phyloP scores from a whole-genome alignment of 2,888 invertebrate species.

The Cactoblastis cactorum region DNA sequence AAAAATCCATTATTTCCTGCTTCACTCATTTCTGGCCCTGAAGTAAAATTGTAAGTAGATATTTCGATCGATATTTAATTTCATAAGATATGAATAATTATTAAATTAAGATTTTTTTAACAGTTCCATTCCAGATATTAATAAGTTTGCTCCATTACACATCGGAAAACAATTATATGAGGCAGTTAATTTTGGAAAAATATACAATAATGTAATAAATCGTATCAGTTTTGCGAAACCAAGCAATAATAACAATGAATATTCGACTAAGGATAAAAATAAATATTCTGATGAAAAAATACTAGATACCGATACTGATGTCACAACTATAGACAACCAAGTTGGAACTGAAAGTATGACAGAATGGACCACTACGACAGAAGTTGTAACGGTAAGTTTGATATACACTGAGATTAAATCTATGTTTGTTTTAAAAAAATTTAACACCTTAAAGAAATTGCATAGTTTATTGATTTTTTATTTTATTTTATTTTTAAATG shows the following conservation, averaged over 20 bases:
- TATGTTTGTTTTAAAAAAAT: not conserved
- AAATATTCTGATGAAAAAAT: not conserved
- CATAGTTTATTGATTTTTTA: too few species aligned
- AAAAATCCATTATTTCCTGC: not conserved
- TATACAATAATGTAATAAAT: not conserved
- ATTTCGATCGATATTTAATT: not conserved
- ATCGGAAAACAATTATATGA: not conserved
- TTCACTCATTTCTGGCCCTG: not conserved
- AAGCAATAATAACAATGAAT: not conserved
- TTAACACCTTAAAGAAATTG: too few species aligned
- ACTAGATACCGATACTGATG: not conserved
- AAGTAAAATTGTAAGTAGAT: conserved; percentile 9
- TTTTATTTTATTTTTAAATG: too few species aligned
- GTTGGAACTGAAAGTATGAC: not conserved
- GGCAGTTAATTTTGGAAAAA: not conserved
- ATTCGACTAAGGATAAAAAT: not conserved
- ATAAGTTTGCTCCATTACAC: not conserved
- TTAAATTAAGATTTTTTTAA: not conserved
- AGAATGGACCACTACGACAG: not conserved
- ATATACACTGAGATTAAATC: not conserved
- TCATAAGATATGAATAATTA: not conserved
- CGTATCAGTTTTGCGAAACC: not conserved
- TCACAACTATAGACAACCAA: not conserved
- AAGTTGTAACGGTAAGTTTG: not conserved
- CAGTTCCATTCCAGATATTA: conserved; percentile 1